Evolutionary conservation across 2,113 vertebrate species (phyloP).

Genomic region (Leucoraja erinaceus): DNA sequence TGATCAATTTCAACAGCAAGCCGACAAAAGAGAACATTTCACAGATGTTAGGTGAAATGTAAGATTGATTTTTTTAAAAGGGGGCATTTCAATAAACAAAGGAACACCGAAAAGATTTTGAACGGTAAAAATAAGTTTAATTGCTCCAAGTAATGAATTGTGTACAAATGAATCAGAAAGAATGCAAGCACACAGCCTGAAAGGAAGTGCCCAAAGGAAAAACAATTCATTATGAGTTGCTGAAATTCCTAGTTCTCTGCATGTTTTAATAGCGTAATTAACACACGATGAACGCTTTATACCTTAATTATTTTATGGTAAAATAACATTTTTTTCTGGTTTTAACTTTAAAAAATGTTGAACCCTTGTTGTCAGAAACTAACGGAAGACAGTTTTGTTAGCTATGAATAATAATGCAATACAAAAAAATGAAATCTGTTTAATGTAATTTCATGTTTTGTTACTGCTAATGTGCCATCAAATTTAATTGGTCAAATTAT

Average conservation of each 20-base stretch:
- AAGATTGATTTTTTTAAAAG: neutral
- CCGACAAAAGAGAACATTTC: neutral
- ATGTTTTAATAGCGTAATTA: constrained; percentile 1
- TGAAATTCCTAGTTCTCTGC: neutral
- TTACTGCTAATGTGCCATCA: neutral
- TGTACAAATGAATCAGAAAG: neutral
- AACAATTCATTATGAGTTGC: neutral
- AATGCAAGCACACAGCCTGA: neutral
- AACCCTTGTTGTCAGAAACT: neutral
- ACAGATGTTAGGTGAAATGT: neutral
- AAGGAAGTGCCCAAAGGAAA: neutral
- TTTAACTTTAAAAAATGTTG: neutral
- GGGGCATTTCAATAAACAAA: neutral
- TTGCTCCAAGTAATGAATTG: constrained; percentile 4
- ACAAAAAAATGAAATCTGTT: neutral
- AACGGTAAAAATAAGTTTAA: constrained; percentile 21
- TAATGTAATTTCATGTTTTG: neutral
- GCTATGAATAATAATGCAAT: neutral
- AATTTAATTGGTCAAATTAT: constrained; percentile 20
- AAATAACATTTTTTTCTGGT: neutral
- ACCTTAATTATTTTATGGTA: neutral
- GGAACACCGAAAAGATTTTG: neutral
- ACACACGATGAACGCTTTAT: constrained; percentile 1
- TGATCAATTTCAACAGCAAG: neutral
- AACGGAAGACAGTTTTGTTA: constrained; percentile 16